phyloP scores from a whole-genome alignment of 2,888 invertebrate genomes.

The Chymomyza amoena region DNA sequence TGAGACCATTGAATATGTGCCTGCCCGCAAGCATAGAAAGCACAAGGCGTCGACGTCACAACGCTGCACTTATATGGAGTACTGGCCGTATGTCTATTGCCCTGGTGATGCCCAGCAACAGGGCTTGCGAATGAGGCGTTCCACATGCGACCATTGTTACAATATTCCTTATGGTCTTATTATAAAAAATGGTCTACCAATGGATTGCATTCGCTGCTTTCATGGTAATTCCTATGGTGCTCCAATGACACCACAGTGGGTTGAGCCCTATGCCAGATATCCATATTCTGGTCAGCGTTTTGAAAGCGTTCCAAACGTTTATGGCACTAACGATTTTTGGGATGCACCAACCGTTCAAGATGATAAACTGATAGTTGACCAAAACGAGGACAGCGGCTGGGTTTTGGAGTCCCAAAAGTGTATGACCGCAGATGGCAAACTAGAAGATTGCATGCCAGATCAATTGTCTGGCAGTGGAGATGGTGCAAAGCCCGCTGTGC shows the following conservation, averaged over 20 bases:
- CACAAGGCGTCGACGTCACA: background rate
- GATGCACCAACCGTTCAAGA: background rate
- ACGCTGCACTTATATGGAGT: slow-evolving; percentile 47
- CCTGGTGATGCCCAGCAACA: background rate
- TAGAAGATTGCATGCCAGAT: slow-evolving; percentile 41
- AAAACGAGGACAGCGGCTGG: slow-evolving; percentile 33
- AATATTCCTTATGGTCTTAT: slow-evolving; percentile 50
- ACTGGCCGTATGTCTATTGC: slow-evolving; percentile 60
- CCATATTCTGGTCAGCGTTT: background rate
- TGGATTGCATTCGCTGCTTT: slow-evolving; percentile 49
- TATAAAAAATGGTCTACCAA: slow-evolving; percentile 52
- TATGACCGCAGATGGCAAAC: slow-evolving; percentile 38
- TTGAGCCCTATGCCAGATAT: background rate
- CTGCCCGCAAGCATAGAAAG: slow-evolving; percentile 37
- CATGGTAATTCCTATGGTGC: slow-evolving; percentile 32
- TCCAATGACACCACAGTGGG: background rate
- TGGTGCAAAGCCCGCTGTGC: background rate
- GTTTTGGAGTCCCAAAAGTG: slow-evolving; percentile 54
- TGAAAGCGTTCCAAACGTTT: background rate
- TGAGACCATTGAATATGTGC: slow-evolving; percentile 63
- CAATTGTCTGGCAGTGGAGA: slow-evolving; percentile 25
- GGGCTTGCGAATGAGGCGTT: slow-evolving; percentile 13
- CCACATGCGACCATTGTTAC: slow-evolving; percentile 49
- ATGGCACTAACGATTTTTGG: slow-evolving; percentile 14
- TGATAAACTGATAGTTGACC: background rate